phyloP scores from a whole-genome alignment of 2,888 invertebrate species.

The Nephrocerus scutellatus region DNA sequence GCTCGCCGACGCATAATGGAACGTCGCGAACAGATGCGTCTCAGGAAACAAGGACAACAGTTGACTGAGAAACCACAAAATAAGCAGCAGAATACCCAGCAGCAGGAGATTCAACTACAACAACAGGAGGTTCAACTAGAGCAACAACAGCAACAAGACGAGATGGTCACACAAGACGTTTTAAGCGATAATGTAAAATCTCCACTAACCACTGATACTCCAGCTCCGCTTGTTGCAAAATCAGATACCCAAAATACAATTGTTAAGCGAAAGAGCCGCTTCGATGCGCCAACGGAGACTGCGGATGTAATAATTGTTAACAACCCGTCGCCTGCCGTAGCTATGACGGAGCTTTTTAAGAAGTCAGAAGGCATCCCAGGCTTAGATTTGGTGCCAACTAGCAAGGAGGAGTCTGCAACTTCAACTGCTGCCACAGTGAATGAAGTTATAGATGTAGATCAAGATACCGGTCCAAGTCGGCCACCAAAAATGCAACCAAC shows the following conservation, averaged over 20 bases:
- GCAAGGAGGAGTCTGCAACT: slow-evolving; percentile 45
- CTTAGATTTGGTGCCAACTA: slow-evolving; percentile 58
- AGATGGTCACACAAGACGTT: neutral
- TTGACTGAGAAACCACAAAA: neutral
- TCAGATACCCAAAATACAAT: too few relatives aligned
- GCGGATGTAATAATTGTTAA: slow-evolving; percentile 1
- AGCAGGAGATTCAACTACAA: slow-evolving; percentile 1
- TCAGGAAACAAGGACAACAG: slow-evolving; percentile 43
- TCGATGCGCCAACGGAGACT: slow-evolving; percentile 14
- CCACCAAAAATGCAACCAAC: slow-evolving; percentile 14
- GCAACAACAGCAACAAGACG: slow-evolving; percentile 2
- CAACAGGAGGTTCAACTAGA: slow-evolving; percentile 1
- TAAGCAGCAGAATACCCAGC: neutral
- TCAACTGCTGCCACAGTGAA: slow-evolving; percentile 20
- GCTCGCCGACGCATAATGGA: slow-evolving; percentile 73
- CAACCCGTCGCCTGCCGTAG: neutral
- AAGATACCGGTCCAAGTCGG: slow-evolving; percentile 12
- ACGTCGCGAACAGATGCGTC: slow-evolving; percentile 73
- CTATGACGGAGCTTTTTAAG: slow-evolving; percentile 36
- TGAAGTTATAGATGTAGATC: slow-evolving; percentile 22
- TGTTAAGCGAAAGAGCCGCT: slow-evolving; percentile 30
- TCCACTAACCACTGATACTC: neutral
- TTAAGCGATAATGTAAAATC: neutral
- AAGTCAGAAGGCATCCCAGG: slow-evolving; percentile 59
- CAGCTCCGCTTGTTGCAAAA: too few relatives aligned